phyloP scores from a whole-genome alignment of 2,113 vertebrate species.

The Mesembrinibis cayennensis region DNA sequence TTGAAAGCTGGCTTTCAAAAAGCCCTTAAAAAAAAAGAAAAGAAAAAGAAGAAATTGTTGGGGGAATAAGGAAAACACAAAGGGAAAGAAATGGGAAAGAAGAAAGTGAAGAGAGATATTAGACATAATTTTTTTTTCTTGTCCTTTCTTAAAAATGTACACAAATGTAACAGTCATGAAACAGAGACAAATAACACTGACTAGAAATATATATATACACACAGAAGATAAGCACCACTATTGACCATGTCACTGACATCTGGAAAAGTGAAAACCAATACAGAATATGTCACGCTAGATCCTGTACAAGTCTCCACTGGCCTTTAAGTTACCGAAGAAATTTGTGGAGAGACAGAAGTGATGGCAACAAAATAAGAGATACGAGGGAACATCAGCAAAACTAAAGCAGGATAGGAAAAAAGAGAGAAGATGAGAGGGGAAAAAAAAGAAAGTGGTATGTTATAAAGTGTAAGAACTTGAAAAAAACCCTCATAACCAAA shows the following conservation, averaged over 20 bases:
- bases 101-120: background rate
- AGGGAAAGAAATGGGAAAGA: background rate
- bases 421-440: background rate
- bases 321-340: background rate
- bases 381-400: background rate
- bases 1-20: conserved; percentile 43
- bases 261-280: background rate
- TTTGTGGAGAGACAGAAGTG: background rate
- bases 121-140: background rate
- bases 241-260: background rate
- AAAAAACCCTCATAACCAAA: background rate
- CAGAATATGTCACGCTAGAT: background rate
- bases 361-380: background rate
- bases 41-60: background rate
- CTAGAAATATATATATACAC: background rate
- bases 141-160: background rate
- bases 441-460: background rate
- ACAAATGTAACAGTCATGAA: background rate
- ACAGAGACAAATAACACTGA: background rate
- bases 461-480: background rate
- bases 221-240: background rate
- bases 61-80: background rate
- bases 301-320: background rate
- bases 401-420: background rate
- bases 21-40: background rate